Evolutionary conservation across 2,113 vertebrate genomes (phyloP).

Genomic region (Lycaon pictus): DNA sequence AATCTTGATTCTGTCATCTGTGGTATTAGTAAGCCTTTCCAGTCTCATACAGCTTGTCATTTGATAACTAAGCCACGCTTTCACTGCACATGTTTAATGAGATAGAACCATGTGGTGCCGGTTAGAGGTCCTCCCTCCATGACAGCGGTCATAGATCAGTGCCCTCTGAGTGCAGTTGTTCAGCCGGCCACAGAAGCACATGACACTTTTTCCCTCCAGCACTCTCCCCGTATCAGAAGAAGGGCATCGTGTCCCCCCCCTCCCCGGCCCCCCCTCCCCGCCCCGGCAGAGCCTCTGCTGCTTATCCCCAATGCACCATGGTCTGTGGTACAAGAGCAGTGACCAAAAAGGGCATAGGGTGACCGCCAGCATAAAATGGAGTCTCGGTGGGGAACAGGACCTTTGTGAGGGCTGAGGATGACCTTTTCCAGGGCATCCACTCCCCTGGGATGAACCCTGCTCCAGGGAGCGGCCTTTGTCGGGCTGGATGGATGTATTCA

Average conservation of each 20-base stretch:
- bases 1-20: background rate
- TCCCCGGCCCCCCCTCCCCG: background rate
- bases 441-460: background rate
- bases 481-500: background rate
- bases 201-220: too few species aligned
- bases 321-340: background rate
- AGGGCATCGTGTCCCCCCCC: background rate
- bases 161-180: background rate
- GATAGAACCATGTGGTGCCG: background rate
- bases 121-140: background rate
- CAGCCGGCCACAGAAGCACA: background rate
- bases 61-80: background rate
- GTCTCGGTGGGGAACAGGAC: background rate
- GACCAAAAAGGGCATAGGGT: background rate
- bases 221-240: background rate
- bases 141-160: background rate
- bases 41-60: background rate
- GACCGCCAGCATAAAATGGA: fast-evolving
- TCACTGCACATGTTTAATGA: background rate
- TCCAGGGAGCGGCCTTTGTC: background rate
- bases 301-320: background rate
- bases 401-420: background rate
- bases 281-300: background rate
- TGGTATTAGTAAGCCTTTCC: background rate
- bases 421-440: background rate